Percentiles rank a stretch among this genome's conserved stretches.
These are phyloP conservation scores for Sinocyclocheilus grahami DNA, from an alignment of 2,113 vertebrate genomes.

Conservation along the genomic window DNA sequence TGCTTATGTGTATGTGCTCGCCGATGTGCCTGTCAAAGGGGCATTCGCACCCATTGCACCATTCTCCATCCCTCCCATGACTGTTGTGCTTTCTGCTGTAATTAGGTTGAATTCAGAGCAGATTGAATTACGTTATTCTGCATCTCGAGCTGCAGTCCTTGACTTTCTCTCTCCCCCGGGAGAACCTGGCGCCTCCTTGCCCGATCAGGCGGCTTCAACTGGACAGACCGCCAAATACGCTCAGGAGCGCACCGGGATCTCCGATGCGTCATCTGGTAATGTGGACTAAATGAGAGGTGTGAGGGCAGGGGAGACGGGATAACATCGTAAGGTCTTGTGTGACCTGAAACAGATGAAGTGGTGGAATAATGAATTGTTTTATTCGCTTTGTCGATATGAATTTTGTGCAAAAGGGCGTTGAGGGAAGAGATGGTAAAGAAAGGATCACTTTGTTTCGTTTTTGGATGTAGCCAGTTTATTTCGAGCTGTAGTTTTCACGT, in stretches of 20 bases:
- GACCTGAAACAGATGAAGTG: slow-evolving; percentile 52
- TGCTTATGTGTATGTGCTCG: slow-evolving; percentile 8
- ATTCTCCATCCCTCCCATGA: slow-evolving; percentile 70
- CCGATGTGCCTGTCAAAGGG: slow-evolving; percentile 68
- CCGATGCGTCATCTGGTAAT: slow-evolving; percentile 50
- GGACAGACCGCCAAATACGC: slow-evolving; percentile 68
- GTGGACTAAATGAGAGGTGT: slow-evolving; percentile 26
- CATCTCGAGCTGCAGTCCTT: slow-evolving; percentile 84
- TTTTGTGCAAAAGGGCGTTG: slow-evolving; percentile 20
- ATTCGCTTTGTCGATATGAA: slow-evolving; percentile 53
- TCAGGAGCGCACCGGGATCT: slow-evolving; percentile 36
- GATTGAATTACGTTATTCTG: slow-evolving; percentile 87
- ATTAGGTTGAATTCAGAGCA: slow-evolving; percentile 79
- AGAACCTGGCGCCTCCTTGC: slow-evolving; percentile 88
- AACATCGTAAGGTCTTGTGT: slow-evolving; percentile 37
- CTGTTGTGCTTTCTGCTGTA: slow-evolving; percentile 82
- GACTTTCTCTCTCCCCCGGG: slow-evolving; percentile 83
- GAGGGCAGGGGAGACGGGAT: slow-evolving; percentile 9
- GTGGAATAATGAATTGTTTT: slow-evolving; percentile 56
- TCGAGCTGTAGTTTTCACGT: not conserved
- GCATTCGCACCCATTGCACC: slow-evolving; percentile 62
- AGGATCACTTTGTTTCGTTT: not conserved
- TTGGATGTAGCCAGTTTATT: not conserved
- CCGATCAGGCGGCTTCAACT: slow-evolving; percentile 83
- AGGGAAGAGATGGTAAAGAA: not conserved